Evolutionary conservation across 2,113 vertebrate species (phyloP).

Genomic region (Phocoena sinus): DNA sequence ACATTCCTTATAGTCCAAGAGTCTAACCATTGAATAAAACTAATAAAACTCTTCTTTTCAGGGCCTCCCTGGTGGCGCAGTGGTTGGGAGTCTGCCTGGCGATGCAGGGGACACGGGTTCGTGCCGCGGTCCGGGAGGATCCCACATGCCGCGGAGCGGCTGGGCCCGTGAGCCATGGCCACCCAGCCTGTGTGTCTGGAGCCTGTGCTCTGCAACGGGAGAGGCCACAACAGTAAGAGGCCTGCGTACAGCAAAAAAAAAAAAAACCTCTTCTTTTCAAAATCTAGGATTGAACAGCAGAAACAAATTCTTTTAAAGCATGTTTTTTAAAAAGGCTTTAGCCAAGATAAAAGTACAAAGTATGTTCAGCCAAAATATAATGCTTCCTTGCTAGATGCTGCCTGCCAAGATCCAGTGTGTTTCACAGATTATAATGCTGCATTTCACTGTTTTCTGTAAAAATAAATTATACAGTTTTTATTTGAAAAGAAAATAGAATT

Average conservation of each 20-base stretch:
- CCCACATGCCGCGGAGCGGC: too few species aligned
- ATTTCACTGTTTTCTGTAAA: constrained; percentile 43
- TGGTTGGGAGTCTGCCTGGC: too few species aligned
- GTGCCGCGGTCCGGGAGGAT: too few species aligned
- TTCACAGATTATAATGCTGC: background rate
- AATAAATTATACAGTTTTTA: constrained; percentile 65
- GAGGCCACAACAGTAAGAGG: too few species aligned
- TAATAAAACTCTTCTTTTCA: background rate
- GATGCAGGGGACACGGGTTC: too few species aligned
- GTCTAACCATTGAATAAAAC: background rate
- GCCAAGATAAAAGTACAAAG: constrained; percentile 52
- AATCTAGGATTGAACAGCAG: background rate
- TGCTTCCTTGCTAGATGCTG: background rate
- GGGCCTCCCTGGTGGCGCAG: too few species aligned
- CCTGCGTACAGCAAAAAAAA: too few species aligned
- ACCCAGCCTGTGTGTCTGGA: too few species aligned
- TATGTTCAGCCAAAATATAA: background rate
- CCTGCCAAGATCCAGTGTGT: background rate
- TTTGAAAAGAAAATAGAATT: constrained; percentile 65
- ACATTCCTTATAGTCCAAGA: background rate
- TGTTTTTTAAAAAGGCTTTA: constrained; percentile 14
- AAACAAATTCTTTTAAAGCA: background rate
- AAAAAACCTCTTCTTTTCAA: background rate
- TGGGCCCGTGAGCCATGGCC: too few species aligned
- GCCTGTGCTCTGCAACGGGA: too few species aligned